A percentile compares a stretch with the other conserved stretches of the same genome.
These are phyloP conservation scores for Cenopis cana DNA, from an alignment of 2,888 invertebrate species.

Conservation along the genomic window DNA sequence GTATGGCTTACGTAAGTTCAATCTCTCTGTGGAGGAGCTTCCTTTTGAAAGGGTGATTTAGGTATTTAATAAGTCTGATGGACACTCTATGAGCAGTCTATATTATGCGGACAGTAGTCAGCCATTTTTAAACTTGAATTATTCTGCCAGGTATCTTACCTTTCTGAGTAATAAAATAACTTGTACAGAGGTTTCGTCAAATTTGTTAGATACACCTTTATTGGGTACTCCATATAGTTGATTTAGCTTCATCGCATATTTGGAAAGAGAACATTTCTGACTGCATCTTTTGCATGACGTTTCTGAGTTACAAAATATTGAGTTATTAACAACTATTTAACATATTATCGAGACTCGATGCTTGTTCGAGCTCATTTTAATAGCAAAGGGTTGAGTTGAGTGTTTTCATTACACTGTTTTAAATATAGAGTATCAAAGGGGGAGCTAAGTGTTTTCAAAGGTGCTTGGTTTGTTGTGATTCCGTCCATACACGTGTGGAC, in stretches of 20 bases:
- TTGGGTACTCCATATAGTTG: no score
- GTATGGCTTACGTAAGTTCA: not conserved
- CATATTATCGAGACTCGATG: conserved; percentile 12
- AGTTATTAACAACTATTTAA: conserved; percentile 3
- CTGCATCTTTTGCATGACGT: not conserved
- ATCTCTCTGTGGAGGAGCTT: not conserved
- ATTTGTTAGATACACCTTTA: no score
- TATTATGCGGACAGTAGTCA: no score
- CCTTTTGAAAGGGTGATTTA: not conserved
- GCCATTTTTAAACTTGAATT: no score
- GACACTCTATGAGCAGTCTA: no score
- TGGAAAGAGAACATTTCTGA: not conserved
- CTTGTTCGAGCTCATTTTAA: conserved; percentile 56
- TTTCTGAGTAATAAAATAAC: no score
- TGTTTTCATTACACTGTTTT: conserved; percentile 69
- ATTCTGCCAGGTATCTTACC: no score
- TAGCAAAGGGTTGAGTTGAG: conserved; percentile 61
- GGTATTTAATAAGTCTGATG: no score
- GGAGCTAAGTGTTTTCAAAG: conserved; percentile 65
- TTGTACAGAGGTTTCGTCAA: no score
- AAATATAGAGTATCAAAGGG: conserved; percentile 66
- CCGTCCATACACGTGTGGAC: conserved; percentile 40
- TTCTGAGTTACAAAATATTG: not conserved
- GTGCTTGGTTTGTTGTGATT: conserved; percentile 56
- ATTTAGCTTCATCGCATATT: not conserved